phyloP scores from a whole-genome alignment of 2,888 invertebrate species.

The Pyrocoelia pectoralis region DNA sequence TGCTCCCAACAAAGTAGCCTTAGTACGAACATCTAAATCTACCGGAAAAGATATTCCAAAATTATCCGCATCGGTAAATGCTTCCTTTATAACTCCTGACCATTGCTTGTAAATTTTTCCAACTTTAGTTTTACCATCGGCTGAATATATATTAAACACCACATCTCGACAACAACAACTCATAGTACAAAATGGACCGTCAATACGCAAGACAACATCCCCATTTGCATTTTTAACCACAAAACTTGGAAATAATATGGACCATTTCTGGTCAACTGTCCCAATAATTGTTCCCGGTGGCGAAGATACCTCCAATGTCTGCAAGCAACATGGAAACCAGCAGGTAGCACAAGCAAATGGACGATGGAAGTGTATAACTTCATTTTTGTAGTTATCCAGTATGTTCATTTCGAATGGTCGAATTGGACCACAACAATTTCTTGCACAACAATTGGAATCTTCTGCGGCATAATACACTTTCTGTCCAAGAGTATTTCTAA shows the following conservation, averaged over 20 bases:
- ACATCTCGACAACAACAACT: conserved; percentile 82
- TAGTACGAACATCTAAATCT: conserved; percentile 82
- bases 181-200: conserved; percentile 82
- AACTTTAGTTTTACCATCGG: conserved; percentile 74
- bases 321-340: conserved; percentile 86
- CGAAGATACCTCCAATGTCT: conserved; percentile 78
- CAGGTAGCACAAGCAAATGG: conserved; percentile 81
- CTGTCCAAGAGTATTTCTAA: conserved; percentile 81
- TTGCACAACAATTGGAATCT: conserved; percentile 83
- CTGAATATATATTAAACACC: conserved; percentile 76
- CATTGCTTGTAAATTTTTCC: conserved; percentile 87
- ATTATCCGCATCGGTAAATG: conserved; percentile 81
- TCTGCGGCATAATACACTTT: conserved; percentile 83
- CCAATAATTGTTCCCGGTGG: conserved; percentile 77
- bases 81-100: conserved; percentile 78
- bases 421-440: conserved; percentile 83
- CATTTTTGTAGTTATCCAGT: conserved; percentile 79
- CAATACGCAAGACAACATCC: conserved; percentile 77
- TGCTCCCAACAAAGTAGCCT: conserved; percentile 75
- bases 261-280: conserved; percentile 79
- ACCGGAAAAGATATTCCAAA: conserved; percentile 83
- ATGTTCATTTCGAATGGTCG: conserved; percentile 90
- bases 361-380: conserved; percentile 86
- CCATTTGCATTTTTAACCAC: conserved; percentile 77
- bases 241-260: conserved; percentile 76